phyloP scores from a whole-genome alignment of 1,140 invertebrate genomes.

The Sycophila sp. region DNA sequence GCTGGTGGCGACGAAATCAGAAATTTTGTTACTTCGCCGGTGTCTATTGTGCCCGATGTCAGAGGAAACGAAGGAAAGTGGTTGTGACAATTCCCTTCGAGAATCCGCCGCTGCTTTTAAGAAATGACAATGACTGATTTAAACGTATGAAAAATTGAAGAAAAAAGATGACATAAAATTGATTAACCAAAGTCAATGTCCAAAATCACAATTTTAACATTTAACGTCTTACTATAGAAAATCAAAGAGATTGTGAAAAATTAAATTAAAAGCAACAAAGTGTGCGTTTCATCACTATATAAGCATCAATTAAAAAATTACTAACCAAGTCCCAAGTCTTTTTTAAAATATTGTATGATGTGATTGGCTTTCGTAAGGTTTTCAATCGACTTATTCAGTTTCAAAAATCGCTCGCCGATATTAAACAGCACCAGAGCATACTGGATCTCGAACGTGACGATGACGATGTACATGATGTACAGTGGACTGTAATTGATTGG shows the following conservation, averaged over 20 bases:
- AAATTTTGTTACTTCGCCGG: constrained; percentile 17
- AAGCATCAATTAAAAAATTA: too few relatives aligned
- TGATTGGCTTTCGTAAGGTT: constrained; percentile 47
- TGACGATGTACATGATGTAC: constrained; percentile 60
- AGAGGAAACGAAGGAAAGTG: neutral
- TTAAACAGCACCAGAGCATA: constrained; percentile 57
- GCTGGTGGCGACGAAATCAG: neutral
- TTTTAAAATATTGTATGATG: constrained; percentile 48
- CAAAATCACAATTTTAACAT: neutral
- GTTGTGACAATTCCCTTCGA: neutral
- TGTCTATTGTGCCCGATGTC: neutral
- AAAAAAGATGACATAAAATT: too few relatives aligned
- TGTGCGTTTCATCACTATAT: too few relatives aligned
- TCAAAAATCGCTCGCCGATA: constrained; percentile 54
- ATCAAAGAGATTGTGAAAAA: too few relatives aligned
- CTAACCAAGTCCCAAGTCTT: constrained; percentile 52
- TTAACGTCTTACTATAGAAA: neutral
- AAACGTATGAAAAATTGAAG: too few relatives aligned
- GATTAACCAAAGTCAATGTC: too few relatives aligned
- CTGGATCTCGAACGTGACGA: constrained; percentile 57
- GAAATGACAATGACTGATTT: too few relatives aligned
- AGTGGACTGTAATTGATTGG: constrained; percentile 60
- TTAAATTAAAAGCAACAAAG: too few relatives aligned
- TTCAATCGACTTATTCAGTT: constrained; percentile 54
- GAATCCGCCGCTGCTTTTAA: neutral